Base-by-base conservation (phyloP, 1,140 invertebrate species). In the Drosophila nikananu region DNA sequence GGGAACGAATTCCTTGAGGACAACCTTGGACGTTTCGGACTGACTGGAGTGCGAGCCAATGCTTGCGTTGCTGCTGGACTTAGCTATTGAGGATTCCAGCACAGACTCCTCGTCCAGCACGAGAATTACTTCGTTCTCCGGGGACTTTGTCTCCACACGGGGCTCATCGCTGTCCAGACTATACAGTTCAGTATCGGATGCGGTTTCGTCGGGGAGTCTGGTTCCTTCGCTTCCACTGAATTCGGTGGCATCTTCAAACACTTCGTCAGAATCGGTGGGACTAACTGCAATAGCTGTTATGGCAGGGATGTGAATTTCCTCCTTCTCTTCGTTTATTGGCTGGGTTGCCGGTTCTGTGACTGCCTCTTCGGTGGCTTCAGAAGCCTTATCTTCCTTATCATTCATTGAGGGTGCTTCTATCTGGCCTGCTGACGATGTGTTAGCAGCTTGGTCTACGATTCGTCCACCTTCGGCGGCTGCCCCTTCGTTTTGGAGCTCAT, bases 171-270 rank as follows among this genome's bases (percentile, higher is more conserved):
- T 80, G 7, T 83, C 83, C 6, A 91, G 25, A 13, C 89, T 93
- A 35, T 77, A 93, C 2, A 93, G 78, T 35, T 93, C 92, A 0
- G 75, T 59, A 19, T 93, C 91, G 3, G 91, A 91, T 6, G 73
- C 68, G 5, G 61, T 70, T 15, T 92, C 92, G 2, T 77, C 80
- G 0, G 68, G 61, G 21, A 25, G 21, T 5, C 37, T 63, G 5
- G 49, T 58, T 5, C 67, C 78, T 8, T 81, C 81, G 9, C 54
- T 60, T 12, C 72, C 64, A n/a, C 73, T 81, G 17, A 80, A 87
- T 15, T 92, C 91, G 1, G 80, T 44, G 0, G 86, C 91, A 80
- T 92, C 91, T 55, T 87, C 83, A 39, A 87, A 92, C 0, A 89
- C 46, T 49, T 92, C 91, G 9, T 92, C 83, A 2, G 76, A 73